phyloP scores from a whole-genome alignment of 2,113 vertebrate genomes.

The Paralichthys olivaceus region DNA sequence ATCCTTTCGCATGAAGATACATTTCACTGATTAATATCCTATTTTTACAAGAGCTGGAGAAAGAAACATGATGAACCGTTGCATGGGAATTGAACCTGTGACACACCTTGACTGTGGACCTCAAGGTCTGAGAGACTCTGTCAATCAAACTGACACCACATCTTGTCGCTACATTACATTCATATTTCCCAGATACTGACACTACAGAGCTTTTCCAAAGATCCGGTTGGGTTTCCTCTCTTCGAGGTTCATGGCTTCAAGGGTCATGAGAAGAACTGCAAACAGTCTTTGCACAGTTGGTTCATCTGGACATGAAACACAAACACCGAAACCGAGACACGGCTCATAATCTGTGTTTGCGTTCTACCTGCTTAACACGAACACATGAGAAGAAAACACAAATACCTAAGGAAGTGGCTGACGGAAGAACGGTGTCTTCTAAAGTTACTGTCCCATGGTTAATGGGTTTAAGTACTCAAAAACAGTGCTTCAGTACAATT shows the following conservation, averaged over 20 bases:
- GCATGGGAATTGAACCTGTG: slow-evolving; percentile 1
- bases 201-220: not conserved
- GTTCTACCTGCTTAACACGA: not conserved
- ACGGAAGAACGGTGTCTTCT: no score
- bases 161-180: slow-evolving; percentile 7
- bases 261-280: slow-evolving; percentile 13
- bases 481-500: no score
- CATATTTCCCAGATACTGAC: slow-evolving; percentile 31
- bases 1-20: slow-evolving; percentile 15
- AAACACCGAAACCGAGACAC: not conserved
- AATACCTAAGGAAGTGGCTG: no score
- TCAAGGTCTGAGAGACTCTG: not conserved
- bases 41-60: not conserved
- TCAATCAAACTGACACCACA: slow-evolving; percentile 22
- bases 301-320: not conserved
- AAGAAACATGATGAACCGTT: not conserved
- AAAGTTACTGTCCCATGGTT: no score
- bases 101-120: not conserved
- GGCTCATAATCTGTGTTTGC: not conserved
- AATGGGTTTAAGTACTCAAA: no score
- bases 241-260: not conserved
- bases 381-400: slow-evolving; percentile 4
- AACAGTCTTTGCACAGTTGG: not conserved
- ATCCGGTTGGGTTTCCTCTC: not conserved
- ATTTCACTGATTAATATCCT: slow-evolving; percentile 24